phyloP scores from a whole-genome alignment of 2,888 invertebrate genomes.

The Agonopterix arenella region DNA sequence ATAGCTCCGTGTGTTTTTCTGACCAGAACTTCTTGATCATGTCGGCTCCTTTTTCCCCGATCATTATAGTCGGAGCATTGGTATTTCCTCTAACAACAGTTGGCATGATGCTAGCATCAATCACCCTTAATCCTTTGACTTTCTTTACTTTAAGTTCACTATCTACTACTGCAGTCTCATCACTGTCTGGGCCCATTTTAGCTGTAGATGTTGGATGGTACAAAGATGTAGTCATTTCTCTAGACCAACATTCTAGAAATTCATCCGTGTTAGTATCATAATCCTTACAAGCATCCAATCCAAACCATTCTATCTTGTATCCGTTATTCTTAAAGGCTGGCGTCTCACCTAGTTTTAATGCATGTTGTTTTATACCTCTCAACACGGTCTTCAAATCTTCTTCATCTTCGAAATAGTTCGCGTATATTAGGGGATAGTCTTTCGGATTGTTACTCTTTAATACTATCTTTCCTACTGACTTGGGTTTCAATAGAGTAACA shows the following conservation, averaged over 20 bases:
- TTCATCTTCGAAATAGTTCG: conserved; percentile 78
- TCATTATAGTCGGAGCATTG: conserved; percentile 79
- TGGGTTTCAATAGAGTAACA: conserved; percentile 80
- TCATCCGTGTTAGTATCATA: conserved; percentile 32
- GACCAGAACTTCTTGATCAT: conserved; percentile 77
- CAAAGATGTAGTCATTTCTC: conserved; percentile 60
- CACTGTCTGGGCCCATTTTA: conserved; percentile 76
- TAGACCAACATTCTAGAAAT: conserved; percentile 34
- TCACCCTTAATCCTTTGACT: conserved; percentile 71
- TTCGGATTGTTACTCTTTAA: conserved; percentile 81
- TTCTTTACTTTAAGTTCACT: conserved; percentile 72
- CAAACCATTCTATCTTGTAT: conserved; percentile 42
- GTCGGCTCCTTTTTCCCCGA: conserved; percentile 80
- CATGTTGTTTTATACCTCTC: conserved; percentile 31
- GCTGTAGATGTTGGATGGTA: conserved; percentile 84
- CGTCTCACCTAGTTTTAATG: conserved; percentile 33
- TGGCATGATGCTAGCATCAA: conserved; percentile 83
- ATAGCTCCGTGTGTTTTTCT: conserved; percentile 35
- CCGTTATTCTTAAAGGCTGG: conserved; percentile 33
- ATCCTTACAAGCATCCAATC: conserved; percentile 39
- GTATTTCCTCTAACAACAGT: conserved; percentile 78
- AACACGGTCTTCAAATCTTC: conserved; percentile 64
- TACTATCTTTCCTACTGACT: conserved; percentile 80
- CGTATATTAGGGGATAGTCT: conserved; percentile 78
- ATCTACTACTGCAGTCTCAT: conserved; percentile 72